phyloP scores from a whole-genome alignment of 2,113 vertebrate genomes.

The Plestiodon gilberti region DNA sequence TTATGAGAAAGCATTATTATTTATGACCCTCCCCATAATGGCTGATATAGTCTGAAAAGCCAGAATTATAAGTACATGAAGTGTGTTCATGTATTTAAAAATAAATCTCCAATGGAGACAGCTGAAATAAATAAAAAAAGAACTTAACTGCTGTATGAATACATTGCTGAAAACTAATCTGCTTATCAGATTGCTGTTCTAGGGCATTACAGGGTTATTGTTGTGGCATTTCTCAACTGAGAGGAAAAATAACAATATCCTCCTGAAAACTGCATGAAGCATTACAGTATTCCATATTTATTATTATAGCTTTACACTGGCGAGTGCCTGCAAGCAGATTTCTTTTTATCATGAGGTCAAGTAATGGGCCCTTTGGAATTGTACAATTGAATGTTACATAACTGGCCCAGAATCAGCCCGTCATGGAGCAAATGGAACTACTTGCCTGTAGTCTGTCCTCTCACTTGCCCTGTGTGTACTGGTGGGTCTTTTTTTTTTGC shows the following conservation, averaged over 20 bases:
- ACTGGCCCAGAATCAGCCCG: background rate
- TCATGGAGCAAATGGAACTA: background rate
- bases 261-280: conserved; percentile 12
- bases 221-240: conserved; percentile 31
- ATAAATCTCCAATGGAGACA: background rate
- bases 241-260: conserved; percentile 15
- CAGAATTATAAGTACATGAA: conserved; percentile 49
- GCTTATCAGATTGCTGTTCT: conserved; percentile 46
- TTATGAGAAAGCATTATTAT: conserved; percentile 49
- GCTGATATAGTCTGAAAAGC: conserved; percentile 51
- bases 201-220: conserved; percentile 18
- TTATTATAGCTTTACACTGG: background rate
- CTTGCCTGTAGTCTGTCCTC: background rate
- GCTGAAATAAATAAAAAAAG: conserved; percentile 47
- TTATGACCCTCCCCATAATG: conserved; percentile 53
- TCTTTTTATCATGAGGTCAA: background rate
- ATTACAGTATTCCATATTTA: conserved; percentile 5
- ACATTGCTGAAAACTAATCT: conserved; percentile 56
- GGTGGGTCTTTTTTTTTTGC: background rate
- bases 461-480: background rate
- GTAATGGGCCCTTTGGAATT: background rate
- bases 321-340: background rate
- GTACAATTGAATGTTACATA: background rate
- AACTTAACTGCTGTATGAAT: conserved; percentile 40
- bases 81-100: conserved; percentile 35